phyloP scores from a whole-genome alignment of 2,797 vertebrate genomes.

The Coracias cyanogaster region DNA sequence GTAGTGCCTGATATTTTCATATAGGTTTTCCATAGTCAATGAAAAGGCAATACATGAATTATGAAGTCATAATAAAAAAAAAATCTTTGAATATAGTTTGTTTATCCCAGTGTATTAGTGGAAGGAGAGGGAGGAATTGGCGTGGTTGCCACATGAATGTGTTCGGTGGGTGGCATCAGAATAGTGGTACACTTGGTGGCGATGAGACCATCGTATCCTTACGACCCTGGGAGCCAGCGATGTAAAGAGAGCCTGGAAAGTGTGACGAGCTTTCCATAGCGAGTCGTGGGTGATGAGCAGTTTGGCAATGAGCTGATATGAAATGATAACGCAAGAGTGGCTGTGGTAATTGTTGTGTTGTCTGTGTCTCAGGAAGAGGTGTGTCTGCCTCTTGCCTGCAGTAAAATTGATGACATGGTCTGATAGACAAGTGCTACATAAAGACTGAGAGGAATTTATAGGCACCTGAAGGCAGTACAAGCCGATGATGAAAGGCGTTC shows the following conservation, averaged over 20 bases:
- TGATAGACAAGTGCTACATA: constrained; percentile 82
- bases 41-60: background rate
- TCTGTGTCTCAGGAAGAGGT: constrained; percentile 82
- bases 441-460: constrained; percentile 81
- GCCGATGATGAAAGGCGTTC: constrained; percentile 78
- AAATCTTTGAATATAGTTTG: background rate
- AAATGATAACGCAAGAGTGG: constrained; percentile 70
- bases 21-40: background rate
- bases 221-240: background rate
- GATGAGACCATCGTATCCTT: background rate
- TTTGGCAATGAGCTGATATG: constrained; percentile 68
- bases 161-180: background rate
- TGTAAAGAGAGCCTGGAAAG: constrained; percentile 27
- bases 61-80: background rate
- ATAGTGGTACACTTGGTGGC: background rate
- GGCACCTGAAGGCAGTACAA: constrained; percentile 82
- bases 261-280: background rate
- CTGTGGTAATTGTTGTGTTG: constrained; percentile 78
- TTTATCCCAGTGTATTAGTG: background rate
- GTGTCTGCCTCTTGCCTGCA: constrained; percentile 80
- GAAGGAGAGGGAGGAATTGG: background rate
- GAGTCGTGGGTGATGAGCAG: constrained; percentile 57
- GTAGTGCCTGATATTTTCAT: fast-evolving
- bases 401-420: constrained; percentile 80
- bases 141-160: background rate